Evolutionary conservation across 2,113 vertebrate species (phyloP), one percentile per base, ranked within the genome.

Genomic region (Periophthalmodon schlosseri): DNA sequence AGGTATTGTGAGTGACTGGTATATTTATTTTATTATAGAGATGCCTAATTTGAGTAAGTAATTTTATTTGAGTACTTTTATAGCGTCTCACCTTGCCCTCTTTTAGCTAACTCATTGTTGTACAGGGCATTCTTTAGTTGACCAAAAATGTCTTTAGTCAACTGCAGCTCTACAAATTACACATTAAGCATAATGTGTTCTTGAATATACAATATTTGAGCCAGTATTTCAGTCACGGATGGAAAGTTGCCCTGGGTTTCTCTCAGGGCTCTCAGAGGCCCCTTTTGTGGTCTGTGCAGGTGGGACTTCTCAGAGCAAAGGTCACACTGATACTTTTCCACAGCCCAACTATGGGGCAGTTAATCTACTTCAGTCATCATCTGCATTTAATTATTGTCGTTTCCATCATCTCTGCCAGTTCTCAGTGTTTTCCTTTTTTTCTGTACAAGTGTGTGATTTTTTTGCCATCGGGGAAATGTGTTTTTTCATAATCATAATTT

Each of bases 371-470:
- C 20, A 69, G 46, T 57, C 61, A 79, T 75, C 70, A 77, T 84
- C 83, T 85, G 16, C 74, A 89, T 84, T 78, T 79, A 61, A 80
- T 73, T 77, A 84, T 73, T 85, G 69, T 77, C 75, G 79, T 72
- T 78, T 75, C 34, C 49, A 75, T 73, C 80, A 87, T 91, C 91
- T 85, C 85, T 74, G 68, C 54, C 77, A 87, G 87, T 79, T 87
- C 87, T 89, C 85, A 57, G 75, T 81, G 76, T 71, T 77, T 54
- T 83, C 74, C 28, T 70, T 64, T 77, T 70, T 80, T 5, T 83
- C 84, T 28, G 28, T 28, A 28, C 49, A 79, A 86, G 83, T 84
- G 90, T 91, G 85, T 88, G 91, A 86, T 84, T 7, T 39, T 79
- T 77, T 61, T 84, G 77, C 63, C 79, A 79, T 80, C 81, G 73